These are phyloP conservation scores for Automeris io DNA, from an alignment of 2,888 invertebrate species.

Conservation along the genomic window DNA sequence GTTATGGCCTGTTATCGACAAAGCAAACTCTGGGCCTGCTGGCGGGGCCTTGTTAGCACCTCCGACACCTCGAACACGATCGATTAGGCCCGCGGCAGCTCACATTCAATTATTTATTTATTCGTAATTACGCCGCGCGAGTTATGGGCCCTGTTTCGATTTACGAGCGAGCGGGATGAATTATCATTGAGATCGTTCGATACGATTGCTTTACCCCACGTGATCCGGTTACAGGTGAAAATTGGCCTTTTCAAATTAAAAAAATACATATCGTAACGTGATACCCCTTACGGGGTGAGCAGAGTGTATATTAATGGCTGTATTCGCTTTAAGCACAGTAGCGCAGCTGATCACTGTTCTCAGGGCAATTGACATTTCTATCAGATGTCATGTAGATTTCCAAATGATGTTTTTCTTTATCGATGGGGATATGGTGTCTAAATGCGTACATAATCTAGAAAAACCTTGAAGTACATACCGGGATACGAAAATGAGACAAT, in stretches of 20 bases:
- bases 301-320: too few species aligned
- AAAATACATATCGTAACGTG: background rate
- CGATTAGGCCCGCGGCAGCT: constrained; percentile 74
- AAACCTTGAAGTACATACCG: too few species aligned
- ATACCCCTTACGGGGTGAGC: too few species aligned
- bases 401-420: too few species aligned
- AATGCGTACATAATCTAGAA: too few species aligned
- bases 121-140: constrained; percentile 74
- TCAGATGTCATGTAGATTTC: too few species aligned
- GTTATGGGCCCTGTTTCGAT: constrained; percentile 62
- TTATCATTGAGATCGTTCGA: constrained; percentile 45
- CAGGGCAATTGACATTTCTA: too few species aligned
- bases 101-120: constrained; percentile 78
- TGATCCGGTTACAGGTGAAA: background rate
- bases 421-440: too few species aligned
- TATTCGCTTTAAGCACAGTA: too few species aligned
- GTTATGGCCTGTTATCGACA: constrained; percentile 25
- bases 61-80: constrained; percentile 54
- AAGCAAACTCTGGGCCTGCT: constrained; percentile 25
- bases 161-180: constrained; percentile 57
- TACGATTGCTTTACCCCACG: too few species aligned
- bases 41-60: constrained; percentile 68
- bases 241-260: background rate
- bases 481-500: too few species aligned
- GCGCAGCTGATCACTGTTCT: too few species aligned